Conservation (phyloP, 2,888 invertebrate species). For the Drosophila barbarae region DNA sequence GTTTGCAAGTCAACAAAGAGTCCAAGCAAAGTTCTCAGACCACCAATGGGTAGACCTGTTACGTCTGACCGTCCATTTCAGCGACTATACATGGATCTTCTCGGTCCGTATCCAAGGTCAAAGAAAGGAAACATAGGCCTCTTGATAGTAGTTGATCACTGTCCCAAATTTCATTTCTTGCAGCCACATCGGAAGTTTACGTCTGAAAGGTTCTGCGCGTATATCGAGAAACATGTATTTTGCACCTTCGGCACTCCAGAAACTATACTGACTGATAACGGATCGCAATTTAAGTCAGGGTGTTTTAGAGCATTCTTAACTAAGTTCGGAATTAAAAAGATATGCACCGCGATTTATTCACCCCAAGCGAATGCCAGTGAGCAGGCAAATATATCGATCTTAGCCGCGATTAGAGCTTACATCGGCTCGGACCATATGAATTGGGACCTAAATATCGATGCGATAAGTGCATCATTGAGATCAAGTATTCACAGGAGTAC, state of each 20-base stretch:
- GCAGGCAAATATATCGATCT: background rate
- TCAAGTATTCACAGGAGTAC: slow-evolving; percentile 17
- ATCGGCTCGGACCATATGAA: background rate
- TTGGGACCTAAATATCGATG: slow-evolving; percentile 33
- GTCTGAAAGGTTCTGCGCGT: background rate
- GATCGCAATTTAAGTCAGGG: background rate
- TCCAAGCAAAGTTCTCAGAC: background rate
- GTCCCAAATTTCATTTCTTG: slow-evolving; percentile 4
- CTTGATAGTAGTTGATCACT: background rate
- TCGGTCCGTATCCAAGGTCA: background rate
- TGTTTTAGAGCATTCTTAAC: too few relatives aligned
- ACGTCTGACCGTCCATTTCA: background rate
- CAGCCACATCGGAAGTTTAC: background rate
- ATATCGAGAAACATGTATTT: background rate
- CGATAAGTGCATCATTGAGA: slow-evolving; percentile 27
- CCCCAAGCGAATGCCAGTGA: slow-evolving; percentile 4
- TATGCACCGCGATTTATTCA: slow-evolving; percentile 13
- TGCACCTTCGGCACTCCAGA: background rate
- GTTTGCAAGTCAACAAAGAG: background rate
- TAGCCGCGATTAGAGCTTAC: background rate
- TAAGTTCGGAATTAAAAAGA: slow-evolving; percentile 5
- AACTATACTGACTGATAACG: background rate
- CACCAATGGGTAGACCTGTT: background rate
- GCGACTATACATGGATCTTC: background rate
- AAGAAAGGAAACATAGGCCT: background rate